These are phyloP conservation scores for Argya squamiceps DNA, from an alignment of 2,797 vertebrate genomes.

Conservation along the genomic window DNA sequence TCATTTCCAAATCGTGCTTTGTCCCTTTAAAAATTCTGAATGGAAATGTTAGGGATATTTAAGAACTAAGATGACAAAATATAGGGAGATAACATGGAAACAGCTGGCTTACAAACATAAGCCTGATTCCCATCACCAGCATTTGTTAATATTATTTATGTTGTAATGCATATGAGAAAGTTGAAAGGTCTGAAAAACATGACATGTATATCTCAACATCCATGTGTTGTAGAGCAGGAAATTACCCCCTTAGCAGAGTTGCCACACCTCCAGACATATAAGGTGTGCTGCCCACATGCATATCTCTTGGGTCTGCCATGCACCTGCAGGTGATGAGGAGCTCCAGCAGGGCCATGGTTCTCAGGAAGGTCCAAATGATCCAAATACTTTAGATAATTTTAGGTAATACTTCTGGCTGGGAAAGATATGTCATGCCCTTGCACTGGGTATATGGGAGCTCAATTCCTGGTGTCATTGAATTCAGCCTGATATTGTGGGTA, in stretches of 20 bases:
- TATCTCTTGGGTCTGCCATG: neutral
- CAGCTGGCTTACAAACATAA: neutral
- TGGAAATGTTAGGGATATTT: neutral
- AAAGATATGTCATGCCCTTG: neutral
- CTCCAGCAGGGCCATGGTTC: rapidly evolving
- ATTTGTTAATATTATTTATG: neutral
- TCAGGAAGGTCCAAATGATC: neutral
- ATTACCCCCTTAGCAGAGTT: neutral
- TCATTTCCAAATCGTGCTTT: neutral
- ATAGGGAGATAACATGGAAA: neutral
- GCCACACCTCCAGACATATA: neutral
- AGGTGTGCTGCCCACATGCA: neutral
- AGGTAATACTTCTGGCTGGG: neutral
- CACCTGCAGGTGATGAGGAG: neutral
- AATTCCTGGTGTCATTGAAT: neutral
- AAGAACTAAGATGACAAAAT: constrained; percentile 20
- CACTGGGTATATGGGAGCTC: neutral
- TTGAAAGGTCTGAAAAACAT: neutral
- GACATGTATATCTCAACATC: neutral
- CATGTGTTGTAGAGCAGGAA: neutral
- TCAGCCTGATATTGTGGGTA: neutral
- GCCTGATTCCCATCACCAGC: neutral
- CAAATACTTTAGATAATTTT: neutral
- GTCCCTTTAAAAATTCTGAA: neutral
- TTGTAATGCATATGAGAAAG: neutral